Evolutionary conservation across 2,888 invertebrate genomes (phyloP), one percentile per base, ranked within the genome.

Genomic region (Brenthis hecate): DNA sequence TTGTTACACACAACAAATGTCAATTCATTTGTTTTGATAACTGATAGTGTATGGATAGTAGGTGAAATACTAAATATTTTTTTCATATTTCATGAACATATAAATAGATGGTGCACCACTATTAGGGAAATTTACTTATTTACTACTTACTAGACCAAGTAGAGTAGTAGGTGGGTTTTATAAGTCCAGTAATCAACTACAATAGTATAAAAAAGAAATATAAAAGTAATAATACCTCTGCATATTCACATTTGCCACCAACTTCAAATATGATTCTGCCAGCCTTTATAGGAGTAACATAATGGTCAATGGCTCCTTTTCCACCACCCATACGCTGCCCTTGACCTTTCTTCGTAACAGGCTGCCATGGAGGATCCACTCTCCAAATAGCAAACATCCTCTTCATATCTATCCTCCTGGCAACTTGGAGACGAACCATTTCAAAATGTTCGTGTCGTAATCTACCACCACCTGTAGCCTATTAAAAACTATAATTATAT

Each of bases 281-380:
- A 47, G 96, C 94, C 92, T 96, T 98, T 3, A 99, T 87, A 0
- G 99, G 99, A 1, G 98, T 98, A 0, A 97, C 97, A 85, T 99
- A 99, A 86, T 98, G 98, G 83, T 99, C 96, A 69, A 99, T 98
- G 0, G 95, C 93, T 8, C 98, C 98, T 94, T 99, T 99, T 14
- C 99, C 99, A 74, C 98, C 98, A 11, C 99, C 99, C 97, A 99
- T 98, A 78, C 98, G 93, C 75, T 96, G 96, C 0, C 99, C 99
- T 85, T 96, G 96, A 0, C 97, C 97, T 85, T 97, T 97, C 85
- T 96, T 97, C 0, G 98, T 97, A 13, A 98, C 89, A 0, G 99
- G 97, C 80, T 99, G 98, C 99, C 99, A 99, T 0, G 99, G 99
- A 0, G 98, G 93, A 78, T 98, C 98, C 0, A 99, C 93, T 77